A percentile compares a stretch with the other conserved stretches of the same genome.
These are phyloP conservation scores for Heliconius hermathena DNA, from an alignment of 1,140 invertebrate species.

Conservation along the genomic window DNA sequence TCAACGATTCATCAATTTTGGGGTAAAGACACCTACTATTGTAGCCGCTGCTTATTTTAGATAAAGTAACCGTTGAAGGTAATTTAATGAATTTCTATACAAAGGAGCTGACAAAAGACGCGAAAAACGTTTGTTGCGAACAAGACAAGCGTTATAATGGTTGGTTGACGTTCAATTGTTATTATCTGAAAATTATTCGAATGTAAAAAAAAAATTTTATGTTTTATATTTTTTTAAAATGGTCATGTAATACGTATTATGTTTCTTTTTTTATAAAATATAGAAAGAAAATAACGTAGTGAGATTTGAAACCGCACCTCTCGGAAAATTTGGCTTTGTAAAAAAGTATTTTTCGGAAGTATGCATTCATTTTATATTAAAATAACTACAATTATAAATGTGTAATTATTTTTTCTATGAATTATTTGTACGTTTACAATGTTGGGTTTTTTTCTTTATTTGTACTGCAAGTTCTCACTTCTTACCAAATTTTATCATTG, in stretches of 20 bases:
- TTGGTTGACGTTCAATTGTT: slow-evolving; percentile 8
- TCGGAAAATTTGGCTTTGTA: neutral
- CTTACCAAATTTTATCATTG: too few relatives aligned
- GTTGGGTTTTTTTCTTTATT: too few relatives aligned
- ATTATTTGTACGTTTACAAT: too few relatives aligned
- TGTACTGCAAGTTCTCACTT: too few relatives aligned
- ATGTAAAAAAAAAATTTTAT: neutral
- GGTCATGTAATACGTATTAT: neutral
- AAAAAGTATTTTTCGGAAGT: too few relatives aligned
- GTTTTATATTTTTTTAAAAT: neutral
- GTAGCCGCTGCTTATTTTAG: slow-evolving; percentile 8
- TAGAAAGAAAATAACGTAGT: neutral
- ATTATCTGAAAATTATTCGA: neutral
- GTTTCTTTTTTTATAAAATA: too few relatives aligned
- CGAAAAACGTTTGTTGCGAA: neutral
- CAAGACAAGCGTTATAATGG: slow-evolving; percentile 12
- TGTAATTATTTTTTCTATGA: too few relatives aligned
- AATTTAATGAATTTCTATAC: slow-evolving; percentile 8
- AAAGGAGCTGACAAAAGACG: slow-evolving; percentile 5
- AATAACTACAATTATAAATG: too few relatives aligned
- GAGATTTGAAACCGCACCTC: neutral
- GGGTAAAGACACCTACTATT: slow-evolving; percentile 7
- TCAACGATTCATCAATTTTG: neutral
- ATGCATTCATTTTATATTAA: too few relatives aligned
- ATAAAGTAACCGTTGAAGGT: slow-evolving; percentile 8